Conservation (phyloP, 2,113 vertebrate genomes). For the Rhinogobius similis region DNA sequence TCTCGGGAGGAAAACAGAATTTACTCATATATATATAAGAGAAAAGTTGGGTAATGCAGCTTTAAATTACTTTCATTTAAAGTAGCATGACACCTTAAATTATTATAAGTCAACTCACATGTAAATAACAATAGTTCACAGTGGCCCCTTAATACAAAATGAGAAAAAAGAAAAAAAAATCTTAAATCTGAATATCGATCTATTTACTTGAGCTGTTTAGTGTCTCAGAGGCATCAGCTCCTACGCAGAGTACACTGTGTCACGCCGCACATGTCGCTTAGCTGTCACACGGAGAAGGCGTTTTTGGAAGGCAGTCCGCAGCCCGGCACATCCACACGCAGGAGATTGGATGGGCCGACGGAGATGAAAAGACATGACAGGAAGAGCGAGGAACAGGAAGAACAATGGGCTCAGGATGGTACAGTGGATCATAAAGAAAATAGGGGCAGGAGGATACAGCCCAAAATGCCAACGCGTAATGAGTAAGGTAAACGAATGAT, state of each 20-base stretch:
- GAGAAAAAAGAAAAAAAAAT: not conserved
- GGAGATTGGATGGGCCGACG: not conserved
- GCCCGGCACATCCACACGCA: not conserved
- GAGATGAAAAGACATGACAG: conserved; percentile 18
- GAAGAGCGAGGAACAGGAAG: conserved; percentile 10
- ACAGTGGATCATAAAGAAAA: conserved; percentile 26
- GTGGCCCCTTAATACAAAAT: not conserved
- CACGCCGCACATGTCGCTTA: conserved; percentile 8
- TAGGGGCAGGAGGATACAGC: conserved; percentile 22
- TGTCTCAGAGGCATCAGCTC: conserved; percentile 15
- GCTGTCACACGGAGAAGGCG: conserved; percentile 9
- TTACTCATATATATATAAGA: too few species aligned
- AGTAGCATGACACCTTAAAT: not conserved
- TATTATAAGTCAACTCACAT: not conserved
- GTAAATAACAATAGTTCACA: not conserved
- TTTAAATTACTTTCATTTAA: not conserved
- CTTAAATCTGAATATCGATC: not conserved
- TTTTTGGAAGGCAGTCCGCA: not conserved
- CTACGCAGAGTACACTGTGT: conserved; percentile 8
- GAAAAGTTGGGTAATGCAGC: too few species aligned
- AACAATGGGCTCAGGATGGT: conserved; percentile 30
- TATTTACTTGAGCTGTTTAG: conserved; percentile 1
- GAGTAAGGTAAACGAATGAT: conserved; percentile 32
- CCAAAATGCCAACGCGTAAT: conserved; percentile 20
- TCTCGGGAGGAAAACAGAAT: too few species aligned